Evolutionary conservation across 2,113 vertebrate species (phyloP).

Genomic region (Pholis gunnellus): DNA sequence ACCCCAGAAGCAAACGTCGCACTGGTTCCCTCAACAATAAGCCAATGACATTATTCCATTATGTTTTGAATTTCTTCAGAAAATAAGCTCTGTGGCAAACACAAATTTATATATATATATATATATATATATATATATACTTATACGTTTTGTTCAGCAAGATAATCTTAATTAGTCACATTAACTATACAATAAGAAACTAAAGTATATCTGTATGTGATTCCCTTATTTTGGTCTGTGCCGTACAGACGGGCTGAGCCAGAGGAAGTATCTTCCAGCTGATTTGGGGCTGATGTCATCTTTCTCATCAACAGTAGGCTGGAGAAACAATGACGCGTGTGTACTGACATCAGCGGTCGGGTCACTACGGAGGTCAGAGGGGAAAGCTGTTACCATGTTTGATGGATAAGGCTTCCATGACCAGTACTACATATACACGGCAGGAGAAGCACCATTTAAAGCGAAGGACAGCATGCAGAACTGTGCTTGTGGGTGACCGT

Average conservation of each 20-base stretch:
- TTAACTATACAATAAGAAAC: no score
- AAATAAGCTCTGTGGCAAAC: no score
- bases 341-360: not conserved
- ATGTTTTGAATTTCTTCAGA: no score
- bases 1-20: no score
- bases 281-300: slow-evolving; percentile 68
- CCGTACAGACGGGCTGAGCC: no score
- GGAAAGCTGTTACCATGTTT: slow-evolving; percentile 39
- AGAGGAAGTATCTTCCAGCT: slow-evolving; percentile 31
- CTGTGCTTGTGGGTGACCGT: slow-evolving; percentile 5
- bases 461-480: slow-evolving; percentile 46
- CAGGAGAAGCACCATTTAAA: slow-evolving; percentile 25
- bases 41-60: no score
- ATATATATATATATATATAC: no score
- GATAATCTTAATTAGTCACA: no score
- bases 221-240: slow-evolving; percentile 31
- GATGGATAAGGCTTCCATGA: slow-evolving; percentile 10
- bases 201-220: no score
- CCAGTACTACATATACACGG: slow-evolving; percentile 4
- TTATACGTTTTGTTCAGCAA: no score
- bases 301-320: slow-evolving; percentile 30
- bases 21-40: no score
- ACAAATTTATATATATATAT: no score
- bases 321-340: slow-evolving; percentile 34
- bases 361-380: slow-evolving; percentile 38